Evolutionary conservation across 1,140 invertebrate genomes (phyloP), one percentile per base, ranked within the genome.

Genomic region (Nymphalis io): DNA sequence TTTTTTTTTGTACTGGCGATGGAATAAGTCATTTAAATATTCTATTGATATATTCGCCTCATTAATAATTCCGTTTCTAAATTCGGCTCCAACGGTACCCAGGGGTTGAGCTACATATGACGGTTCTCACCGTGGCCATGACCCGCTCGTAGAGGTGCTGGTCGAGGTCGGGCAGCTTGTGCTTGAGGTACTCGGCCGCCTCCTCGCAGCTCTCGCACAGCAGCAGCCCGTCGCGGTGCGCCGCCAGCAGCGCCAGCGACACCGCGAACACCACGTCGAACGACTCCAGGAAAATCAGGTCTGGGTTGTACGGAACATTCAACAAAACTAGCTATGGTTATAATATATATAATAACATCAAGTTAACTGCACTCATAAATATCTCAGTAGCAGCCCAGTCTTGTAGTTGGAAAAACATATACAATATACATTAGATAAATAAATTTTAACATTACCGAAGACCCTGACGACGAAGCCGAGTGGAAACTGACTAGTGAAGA

Each of bases 401-500:
- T 8, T 40, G 11, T 40, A 40, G 39, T 40, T n/a, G n/a, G n/a
- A n/a, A n/a, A n/a, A n/a, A n/a, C n/a, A n/a, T n/a, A n/a, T n/a
- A 12, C 40, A 15, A 46, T 46, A 46, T 18, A 46, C n/a, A n/a
- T n/a, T n/a, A n/a, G n/a, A n/a, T n/a, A n/a, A n/a, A n/a, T n/a
- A n/a, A n/a, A n/a, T n/a, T 46, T 46, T 48, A 12, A 16, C 16
- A 33, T 20, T 88, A 98, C 97, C 98, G 89, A 98, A 98, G 1
- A 99, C 96, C 72, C 98, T 93, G 0, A 97, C 95, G 15, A 99
- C 98, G 92, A 99, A 98, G 13, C 97, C 98, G n/a, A 99, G 89
- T 0, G 98, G 96, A 89, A 99, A 99, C 91, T 98, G 98, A 18
- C 98, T 98, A 15, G 98, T 97, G 92, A 99, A 99, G 12, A 99